These are phyloP conservation scores for Hypolimnas misippus DNA, from an alignment of 2,888 invertebrate genomes.

Conservation along the genomic window DNA sequence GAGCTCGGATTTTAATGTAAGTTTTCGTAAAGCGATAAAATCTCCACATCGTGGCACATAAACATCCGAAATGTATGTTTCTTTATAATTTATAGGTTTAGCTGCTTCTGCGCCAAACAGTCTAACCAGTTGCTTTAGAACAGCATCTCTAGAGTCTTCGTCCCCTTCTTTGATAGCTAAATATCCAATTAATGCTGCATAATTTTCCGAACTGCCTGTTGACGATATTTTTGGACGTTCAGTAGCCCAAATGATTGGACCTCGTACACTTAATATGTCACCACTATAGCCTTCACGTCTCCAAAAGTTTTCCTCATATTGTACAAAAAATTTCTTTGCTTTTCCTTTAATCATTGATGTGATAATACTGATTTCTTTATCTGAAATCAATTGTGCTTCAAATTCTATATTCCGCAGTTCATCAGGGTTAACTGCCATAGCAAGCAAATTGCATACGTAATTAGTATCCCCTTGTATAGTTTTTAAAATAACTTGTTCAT, in stretches of 20 bases:
- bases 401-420: constrained; percentile 64
- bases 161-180: constrained; percentile 57
- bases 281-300: constrained; percentile 68
- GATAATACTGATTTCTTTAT: constrained; percentile 50
- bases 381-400: constrained; percentile 60
- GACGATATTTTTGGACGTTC: constrained; percentile 64
- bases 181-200: constrained; percentile 64
- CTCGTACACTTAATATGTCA: constrained; percentile 72
- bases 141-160: constrained; percentile 55
- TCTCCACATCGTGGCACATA: constrained; percentile 73
- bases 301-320: constrained; percentile 73
- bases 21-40: constrained; percentile 59
- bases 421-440: constrained; percentile 75
- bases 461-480: constrained; percentile 68
- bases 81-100: constrained; percentile 61
- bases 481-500: constrained; percentile 68
- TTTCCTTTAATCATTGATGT: constrained; percentile 57
- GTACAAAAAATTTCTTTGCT: constrained; percentile 65
- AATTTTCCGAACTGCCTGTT: constrained; percentile 58
- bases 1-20: constrained; percentile 49
- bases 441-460: constrained; percentile 70
- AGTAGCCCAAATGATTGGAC: constrained; percentile 79
- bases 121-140: constrained; percentile 65
- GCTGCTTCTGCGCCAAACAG: constrained; percentile 68
- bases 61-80: constrained; percentile 61